Base-by-base conservation (phyloP, 2,113 vertebrate genomes). In the Burhinus bistriatus region DNA sequence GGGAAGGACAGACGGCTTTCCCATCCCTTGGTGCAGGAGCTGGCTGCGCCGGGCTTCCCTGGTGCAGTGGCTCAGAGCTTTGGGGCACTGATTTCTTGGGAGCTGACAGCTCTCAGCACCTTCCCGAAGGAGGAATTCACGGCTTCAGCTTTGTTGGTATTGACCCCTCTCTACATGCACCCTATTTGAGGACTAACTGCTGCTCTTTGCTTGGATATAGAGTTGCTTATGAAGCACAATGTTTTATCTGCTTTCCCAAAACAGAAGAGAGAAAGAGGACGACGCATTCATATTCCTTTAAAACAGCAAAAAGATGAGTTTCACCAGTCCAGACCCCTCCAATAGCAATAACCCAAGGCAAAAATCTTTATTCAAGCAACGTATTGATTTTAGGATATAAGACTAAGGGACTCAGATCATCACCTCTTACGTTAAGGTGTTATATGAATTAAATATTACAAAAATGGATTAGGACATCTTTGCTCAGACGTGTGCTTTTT, bases 1-100 rank as follows among this genome's bases (percentile, higher is more conserved):
- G 16, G 52, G 27, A 66, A 66, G 58, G 47, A 65, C 72, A 77
- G 25, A 40, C 0, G 9, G 29, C 32, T 87, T 62, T 68, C 30
- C 49, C 5, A 7, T 30, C 25, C 69, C 34, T 76, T 2, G 0
- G 9, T 3, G 3, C 7, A 6, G 19, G 10, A 86, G 38, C 16
- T 66, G 45, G 57, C 34, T 0, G 1, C 14, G 8, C 20, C 0
- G 0, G 85, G 38, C 27, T 18, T 61, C 38, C 25, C 22, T 9
- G 9, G 0, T 51, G 32, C 40, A 55, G 49, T 70, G 23, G 14
- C 54, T 45, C 69, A 59, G 54, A 2, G 1, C 49, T 40, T 78
- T 3, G 6, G 30, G 51, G 29, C 8, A 7, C 17, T 61, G 23
- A 3, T 70, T 82, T 75, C 44, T 57, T 18, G 11, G 36, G 29